Evolutionary conservation across 2,113 vertebrate genomes (phyloP).

Genomic region (Eubucco bourcierii): DNA sequence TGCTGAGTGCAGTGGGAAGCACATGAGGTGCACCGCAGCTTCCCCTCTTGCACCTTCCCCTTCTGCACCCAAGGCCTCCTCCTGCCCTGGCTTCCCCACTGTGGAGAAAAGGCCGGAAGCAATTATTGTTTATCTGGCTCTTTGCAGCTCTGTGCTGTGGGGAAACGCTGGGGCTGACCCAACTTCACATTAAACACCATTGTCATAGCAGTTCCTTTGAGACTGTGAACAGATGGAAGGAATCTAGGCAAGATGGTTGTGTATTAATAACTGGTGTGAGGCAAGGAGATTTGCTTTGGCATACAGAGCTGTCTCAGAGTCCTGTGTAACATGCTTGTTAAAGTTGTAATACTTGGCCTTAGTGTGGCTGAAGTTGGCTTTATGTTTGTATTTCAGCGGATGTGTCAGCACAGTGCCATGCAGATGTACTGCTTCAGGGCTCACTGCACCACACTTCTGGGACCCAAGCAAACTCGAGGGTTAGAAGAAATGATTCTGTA

Average conservation of each 20-base stretch:
- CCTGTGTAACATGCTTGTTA: background rate
- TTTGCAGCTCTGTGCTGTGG: background rate
- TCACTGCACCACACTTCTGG: fast-evolving
- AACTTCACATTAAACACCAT: background rate
- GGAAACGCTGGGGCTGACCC: background rate
- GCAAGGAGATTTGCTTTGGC: background rate
- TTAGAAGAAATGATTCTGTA: background rate
- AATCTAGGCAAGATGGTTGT: background rate
- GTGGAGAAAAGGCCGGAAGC: fast-evolving
- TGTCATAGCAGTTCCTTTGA: background rate
- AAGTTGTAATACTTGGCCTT: background rate
- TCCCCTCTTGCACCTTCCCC: too few species aligned
- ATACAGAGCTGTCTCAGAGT: background rate
- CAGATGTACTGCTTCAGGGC: background rate
- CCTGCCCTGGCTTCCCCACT: fast-evolving
- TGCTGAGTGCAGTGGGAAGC: fast-evolving
- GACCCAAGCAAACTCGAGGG: fast-evolving
- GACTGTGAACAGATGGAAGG: background rate
- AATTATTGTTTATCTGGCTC: background rate
- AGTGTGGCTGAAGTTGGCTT: background rate
- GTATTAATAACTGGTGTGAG: background rate
- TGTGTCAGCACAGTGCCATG: background rate
- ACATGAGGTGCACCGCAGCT: fast-evolving
- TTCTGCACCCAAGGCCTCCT: fast-evolving
- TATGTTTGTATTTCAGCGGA: fast-evolving